Percentiles rank a stretch among this genome's conserved stretches.
Conservation (phyloP, 2,113 vertebrate genomes). For the Aptenodytes patagonicus region DNA sequence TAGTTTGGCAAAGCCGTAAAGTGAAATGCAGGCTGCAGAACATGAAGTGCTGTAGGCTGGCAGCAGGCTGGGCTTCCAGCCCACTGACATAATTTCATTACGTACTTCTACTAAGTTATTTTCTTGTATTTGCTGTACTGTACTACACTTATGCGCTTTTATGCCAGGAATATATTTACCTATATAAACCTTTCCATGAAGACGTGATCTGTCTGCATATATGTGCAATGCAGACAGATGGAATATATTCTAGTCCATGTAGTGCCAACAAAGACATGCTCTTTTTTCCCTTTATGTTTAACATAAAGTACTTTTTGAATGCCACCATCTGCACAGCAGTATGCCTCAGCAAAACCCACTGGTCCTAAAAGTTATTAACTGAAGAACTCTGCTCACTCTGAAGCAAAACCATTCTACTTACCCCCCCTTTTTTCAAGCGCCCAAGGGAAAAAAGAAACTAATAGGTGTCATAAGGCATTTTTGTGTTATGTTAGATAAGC, state of each 20-base stretch:
- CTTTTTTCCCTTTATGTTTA: neutral
- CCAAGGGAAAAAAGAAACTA: neutral
- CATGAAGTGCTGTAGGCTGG: neutral
- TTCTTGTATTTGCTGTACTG: neutral
- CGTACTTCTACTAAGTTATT: neutral
- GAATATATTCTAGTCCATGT: neutral
- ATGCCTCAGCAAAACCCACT: neutral
- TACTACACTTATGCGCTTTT: neutral
- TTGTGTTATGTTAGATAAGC: neutral
- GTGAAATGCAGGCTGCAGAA: neutral
- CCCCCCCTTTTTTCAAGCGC: neutral
- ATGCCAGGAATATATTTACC: neutral
- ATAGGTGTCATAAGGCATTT: neutral
- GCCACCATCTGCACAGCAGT: neutral
- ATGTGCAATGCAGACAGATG: neutral
- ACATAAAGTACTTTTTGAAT: neutral
- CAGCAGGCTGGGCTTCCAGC: neutral
- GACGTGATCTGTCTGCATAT: neutral
- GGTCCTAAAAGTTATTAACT: neutral
- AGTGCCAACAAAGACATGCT: neutral
- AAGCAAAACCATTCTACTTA: neutral
- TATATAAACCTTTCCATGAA: neutral
- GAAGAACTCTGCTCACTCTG: neutral
- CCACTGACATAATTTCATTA: neutral
- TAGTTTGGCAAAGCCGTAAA: neutral